These are phyloP conservation scores for Dryobota labecula DNA, from an alignment of 2,888 invertebrate genomes.

Conservation along the genomic window DNA sequence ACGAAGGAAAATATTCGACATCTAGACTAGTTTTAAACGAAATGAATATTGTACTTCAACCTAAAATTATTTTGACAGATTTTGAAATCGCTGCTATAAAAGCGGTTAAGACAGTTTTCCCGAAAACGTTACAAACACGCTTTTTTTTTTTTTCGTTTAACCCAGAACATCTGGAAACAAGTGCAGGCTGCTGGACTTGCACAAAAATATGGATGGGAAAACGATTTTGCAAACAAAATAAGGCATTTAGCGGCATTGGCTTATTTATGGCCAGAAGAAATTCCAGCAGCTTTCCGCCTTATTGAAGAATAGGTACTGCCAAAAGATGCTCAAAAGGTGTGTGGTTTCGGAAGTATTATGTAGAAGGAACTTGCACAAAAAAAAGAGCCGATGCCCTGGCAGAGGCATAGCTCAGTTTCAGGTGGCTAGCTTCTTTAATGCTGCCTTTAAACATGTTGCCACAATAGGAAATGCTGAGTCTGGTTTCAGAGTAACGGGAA, in stretches of 20 bases:
- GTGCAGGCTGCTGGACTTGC: constrained; percentile 1
- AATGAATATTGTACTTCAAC: not conserved
- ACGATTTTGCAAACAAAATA: constrained; percentile 10
- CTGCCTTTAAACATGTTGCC: too few species aligned
- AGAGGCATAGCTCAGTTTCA: too few species aligned
- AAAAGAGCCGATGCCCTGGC: too few species aligned
- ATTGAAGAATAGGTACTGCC: not conserved
- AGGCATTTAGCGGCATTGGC: not conserved
- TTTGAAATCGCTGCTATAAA: constrained; percentile 3
- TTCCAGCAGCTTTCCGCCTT: constrained; percentile 8
- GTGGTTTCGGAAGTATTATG: not conserved
- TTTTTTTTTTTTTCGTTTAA: constrained; percentile 7
- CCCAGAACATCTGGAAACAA: constrained; percentile 2
- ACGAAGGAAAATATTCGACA: too few species aligned
- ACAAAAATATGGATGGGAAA: too few species aligned
- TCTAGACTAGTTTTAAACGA: not conserved
- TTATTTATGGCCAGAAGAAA: constrained; percentile 5
- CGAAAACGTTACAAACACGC: not conserved
- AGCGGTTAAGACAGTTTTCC: not conserved
- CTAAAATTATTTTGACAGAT: not conserved
- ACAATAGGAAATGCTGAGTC: too few species aligned
- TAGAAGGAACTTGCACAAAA: not conserved
- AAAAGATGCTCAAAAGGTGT: not conserved
- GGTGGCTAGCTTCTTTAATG: too few species aligned
- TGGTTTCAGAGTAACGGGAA: too few species aligned